Percentiles rank a stretch among this genome's conserved stretches.
These are phyloP conservation scores for Burhinus bistriatus DNA, from an alignment of 2,113 vertebrate species.

Conservation along the genomic window DNA sequence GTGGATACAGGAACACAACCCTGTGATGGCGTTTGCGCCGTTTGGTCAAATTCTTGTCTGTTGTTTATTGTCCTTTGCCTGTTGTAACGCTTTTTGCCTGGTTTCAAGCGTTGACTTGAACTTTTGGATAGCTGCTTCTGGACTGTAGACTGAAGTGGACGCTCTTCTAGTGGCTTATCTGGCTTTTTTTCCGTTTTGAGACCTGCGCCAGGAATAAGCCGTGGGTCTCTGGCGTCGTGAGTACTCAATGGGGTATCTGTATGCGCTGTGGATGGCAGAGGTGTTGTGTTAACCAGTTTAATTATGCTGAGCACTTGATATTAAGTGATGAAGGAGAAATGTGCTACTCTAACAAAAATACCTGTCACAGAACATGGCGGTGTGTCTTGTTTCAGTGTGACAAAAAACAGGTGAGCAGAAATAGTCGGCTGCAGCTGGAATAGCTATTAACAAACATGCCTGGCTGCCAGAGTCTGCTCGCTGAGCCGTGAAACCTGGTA, in stretches of 20 bases:
- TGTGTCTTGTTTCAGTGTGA: neutral
- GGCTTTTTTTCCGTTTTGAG: neutral
- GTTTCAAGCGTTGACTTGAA: neutral
- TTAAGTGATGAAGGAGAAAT: neutral
- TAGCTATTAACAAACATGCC: neutral
- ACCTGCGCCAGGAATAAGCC: neutral
- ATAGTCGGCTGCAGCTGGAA: neutral
- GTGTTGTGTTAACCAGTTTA: neutral
- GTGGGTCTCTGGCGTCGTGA: accelerated
- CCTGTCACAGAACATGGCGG: neutral
- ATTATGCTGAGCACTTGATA: neutral
- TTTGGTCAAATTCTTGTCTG: neutral
- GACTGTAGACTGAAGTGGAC: neutral
- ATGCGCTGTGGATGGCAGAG: neutral
- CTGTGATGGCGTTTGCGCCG: accelerated
- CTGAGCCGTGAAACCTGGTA: neutral
- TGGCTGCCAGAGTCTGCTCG: neutral
- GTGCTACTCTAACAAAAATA: neutral
- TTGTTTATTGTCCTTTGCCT: neutral
- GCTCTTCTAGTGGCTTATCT: neutral
- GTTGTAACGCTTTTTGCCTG: accelerated
- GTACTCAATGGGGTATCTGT: neutral
- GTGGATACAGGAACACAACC: accelerated
- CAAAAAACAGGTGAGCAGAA: neutral
- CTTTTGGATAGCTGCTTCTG: neutral